These are phyloP conservation scores for Ramazzottius varieornatus DNA, from an alignment of 2,888 invertebrate species.

Conservation along the genomic window DNA sequence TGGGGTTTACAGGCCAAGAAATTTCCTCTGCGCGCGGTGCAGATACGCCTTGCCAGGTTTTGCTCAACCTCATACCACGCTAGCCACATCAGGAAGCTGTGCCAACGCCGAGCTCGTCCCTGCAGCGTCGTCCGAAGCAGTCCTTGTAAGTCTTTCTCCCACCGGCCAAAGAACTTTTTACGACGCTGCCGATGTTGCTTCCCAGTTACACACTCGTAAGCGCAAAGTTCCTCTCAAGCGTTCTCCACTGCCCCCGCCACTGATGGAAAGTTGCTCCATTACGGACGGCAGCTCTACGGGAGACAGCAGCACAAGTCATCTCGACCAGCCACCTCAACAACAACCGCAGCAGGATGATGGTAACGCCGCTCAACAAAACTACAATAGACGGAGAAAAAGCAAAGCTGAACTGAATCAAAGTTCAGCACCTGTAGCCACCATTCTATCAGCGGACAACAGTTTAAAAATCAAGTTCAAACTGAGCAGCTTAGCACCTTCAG, in stretches of 20 bases:
- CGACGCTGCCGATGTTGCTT: not conserved
- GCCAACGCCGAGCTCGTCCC: not conserved
- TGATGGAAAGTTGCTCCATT: not conserved
- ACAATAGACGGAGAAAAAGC: not conserved
- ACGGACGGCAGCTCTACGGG: not conserved
- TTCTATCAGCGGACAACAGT: not conserved
- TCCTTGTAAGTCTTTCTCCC: too few species aligned
- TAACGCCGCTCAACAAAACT: not conserved
- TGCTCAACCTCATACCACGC: not conserved
- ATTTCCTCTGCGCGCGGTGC: not conserved
- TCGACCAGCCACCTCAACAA: too few species aligned
- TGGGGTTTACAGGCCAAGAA: not conserved
- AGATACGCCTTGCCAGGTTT: not conserved
- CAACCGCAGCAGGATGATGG: not conserved
- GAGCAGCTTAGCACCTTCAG: too few species aligned
- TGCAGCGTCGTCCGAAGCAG: not conserved
- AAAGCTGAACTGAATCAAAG: not conserved
- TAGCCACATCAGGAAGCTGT: not conserved
- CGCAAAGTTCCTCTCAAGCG: not conserved
- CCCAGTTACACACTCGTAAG: not conserved
- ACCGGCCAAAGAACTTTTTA: too few species aligned
- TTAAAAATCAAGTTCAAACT: not conserved
- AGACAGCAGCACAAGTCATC: not conserved
- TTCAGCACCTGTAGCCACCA: not conserved
- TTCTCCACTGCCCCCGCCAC: not conserved